Evolutionary conservation across 2,888 invertebrate species (phyloP).

Genomic region (Sarcophaga variegata): DNA sequence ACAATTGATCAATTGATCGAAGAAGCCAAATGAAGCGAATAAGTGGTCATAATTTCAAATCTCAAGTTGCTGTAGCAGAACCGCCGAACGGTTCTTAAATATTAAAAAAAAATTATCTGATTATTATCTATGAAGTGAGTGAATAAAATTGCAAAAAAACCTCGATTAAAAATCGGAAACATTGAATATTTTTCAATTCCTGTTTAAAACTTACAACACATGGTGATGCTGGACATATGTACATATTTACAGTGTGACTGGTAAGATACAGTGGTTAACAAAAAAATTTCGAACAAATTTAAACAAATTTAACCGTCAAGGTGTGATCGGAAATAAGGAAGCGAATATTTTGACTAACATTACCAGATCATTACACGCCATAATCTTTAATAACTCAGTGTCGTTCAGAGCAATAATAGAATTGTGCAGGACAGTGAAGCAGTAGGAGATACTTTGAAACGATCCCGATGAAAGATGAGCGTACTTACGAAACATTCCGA

Average conservation of each 20-base stretch:
- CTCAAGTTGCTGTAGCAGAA: constrained; percentile 26
- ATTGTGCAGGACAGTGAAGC: no score
- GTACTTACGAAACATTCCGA: no score
- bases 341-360: no score
- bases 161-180: neutral
- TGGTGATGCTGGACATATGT: neutral
- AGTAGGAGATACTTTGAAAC: no score
- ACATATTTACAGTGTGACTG: neutral
- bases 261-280: constrained; percentile 9
- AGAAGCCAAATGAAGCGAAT: constrained; percentile 11
- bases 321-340: no score
- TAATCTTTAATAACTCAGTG: no score
- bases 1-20: constrained; percentile 12
- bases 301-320: no score
- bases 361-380: no score
- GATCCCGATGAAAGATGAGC: no score
- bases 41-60: constrained; percentile 28
- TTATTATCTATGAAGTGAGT: constrained; percentile 39
- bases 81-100: neutral
- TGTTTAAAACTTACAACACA: constrained; percentile 38
- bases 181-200: constrained; percentile 50
- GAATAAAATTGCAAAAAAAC: constrained; percentile 34
- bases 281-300: no score
- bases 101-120: constrained; percentile 19
- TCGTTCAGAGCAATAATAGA: no score